Evolutionary conservation across 2,888 invertebrate species (phyloP).

Genomic region (Cephus nigrinus): DNA sequence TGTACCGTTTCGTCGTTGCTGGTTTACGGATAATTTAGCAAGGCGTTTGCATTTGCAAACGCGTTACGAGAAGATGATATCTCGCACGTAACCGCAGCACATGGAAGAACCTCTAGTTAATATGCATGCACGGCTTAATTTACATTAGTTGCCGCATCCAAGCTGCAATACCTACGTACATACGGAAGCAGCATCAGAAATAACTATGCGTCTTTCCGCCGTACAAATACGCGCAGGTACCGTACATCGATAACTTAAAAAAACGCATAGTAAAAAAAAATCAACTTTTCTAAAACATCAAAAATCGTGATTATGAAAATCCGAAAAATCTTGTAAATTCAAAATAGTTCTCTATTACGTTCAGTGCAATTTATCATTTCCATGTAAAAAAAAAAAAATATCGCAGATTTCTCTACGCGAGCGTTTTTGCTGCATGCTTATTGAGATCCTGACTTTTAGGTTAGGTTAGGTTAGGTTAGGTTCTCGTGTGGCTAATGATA

Average conservation of each 20-base stretch:
- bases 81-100: conserved; percentile 47
- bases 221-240: background rate
- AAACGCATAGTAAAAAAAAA: background rate
- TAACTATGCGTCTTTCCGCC: background rate
- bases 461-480: no score
- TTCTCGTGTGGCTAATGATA: background rate
- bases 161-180: conserved; percentile 41
- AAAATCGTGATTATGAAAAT: no score
- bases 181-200: conserved; percentile 37
- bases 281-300: no score
- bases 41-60: conserved; percentile 29
- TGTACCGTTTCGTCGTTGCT: no score
- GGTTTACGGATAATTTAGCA: no score
- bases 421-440: no score
- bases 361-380: no score
- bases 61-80: conserved; percentile 40
- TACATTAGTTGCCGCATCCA: conserved; percentile 42
- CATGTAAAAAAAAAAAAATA: background rate
- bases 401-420: no score
- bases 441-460: no score
- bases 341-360: no score
- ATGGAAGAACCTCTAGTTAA: conserved; percentile 51
- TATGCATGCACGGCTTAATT: conserved; percentile 58
- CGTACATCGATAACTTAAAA: no score
- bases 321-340: no score